These are phyloP conservation scores for Nothobranchius kuhntae DNA, from an alignment of 2,113 vertebrate species.

Conservation along the genomic window DNA sequence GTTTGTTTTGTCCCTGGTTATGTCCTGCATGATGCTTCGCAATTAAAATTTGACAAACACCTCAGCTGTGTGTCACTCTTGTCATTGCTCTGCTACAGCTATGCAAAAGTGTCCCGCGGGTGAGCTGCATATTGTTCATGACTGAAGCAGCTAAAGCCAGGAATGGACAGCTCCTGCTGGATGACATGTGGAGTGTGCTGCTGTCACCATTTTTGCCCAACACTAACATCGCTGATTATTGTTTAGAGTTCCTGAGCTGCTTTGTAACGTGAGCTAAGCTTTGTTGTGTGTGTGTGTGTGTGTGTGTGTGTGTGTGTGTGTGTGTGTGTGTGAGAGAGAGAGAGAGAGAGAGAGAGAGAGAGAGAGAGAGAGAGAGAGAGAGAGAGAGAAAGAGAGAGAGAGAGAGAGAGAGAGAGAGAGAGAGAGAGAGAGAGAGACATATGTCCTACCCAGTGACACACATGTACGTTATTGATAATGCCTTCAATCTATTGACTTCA, in stretches of 20 bases:
- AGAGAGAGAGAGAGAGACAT: too few relatives aligned
- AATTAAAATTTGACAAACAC: conserved; percentile 7
- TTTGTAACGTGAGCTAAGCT: conserved; percentile 70
- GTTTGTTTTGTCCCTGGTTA: neutral
- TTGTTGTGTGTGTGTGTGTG: conserved; percentile 1
- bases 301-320: too few relatives aligned
- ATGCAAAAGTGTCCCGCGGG: conserved; percentile 17
- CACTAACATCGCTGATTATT: conserved; percentile 51
- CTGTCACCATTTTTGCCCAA: conserved; percentile 24
- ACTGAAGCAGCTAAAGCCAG: neutral
- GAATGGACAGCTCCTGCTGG: neutral
- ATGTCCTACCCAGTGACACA: neutral
- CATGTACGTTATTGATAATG: neutral
- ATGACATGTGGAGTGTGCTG: conserved; percentile 5
- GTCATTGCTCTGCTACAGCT: neutral
- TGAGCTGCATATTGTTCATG: conserved; percentile 13
- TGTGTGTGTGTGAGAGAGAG: too few relatives aligned
- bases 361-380: too few relatives aligned
- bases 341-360: too few relatives aligned
- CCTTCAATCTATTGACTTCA: neutral
- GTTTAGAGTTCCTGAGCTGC: conserved; percentile 51
- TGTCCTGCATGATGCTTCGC: neutral
- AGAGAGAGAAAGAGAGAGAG: too few relatives aligned
- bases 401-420: too few relatives aligned
- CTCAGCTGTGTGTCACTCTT: neutral